Base-by-base conservation (phyloP, 2,113 vertebrate genomes). In the Eolophus roseicapilla region DNA sequence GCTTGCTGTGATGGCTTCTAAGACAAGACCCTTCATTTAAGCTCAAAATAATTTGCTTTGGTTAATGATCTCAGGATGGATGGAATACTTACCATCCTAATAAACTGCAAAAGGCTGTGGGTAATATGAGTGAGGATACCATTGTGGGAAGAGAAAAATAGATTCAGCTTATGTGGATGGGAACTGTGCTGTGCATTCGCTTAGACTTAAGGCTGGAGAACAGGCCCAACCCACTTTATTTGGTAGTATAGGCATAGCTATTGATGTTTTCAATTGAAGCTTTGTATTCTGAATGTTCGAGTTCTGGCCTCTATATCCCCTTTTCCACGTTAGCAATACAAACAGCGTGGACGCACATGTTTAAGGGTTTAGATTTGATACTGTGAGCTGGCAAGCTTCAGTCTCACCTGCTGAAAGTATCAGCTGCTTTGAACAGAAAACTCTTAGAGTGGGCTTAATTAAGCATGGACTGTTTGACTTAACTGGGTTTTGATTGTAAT, bases 321-420 rank as follows among this genome's bases (percentile, higher is more conserved):
- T 84, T 79, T 88, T 81, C 64, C 13, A 2, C 31, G n/a, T 84
- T 59, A 95, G 41, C 76, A 68, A 14, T 44, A 17, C 23, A 43
- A 8, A 17, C 17, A 37, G 29, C 0, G 0, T 9, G 41, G 82
- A 87, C 78, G 70, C 81, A 59, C 78, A 64, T 1, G 0, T 91
- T 84, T 88, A 50, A 65, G 55, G 52, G 14, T 71, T 96, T 91
- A 67, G 90, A 46, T 92, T 95, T 86, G 86, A 70, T 97, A 69
- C 41, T 90, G 70, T 53, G 90, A 92, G 94, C 97, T 98, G 98
- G 96, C 96, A 91, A 97, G 88, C 93, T 97, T 98, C 98, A 98
- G 84, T 98, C 97, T 98, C 98, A 98, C 97, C 96, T 98, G 94
- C 94, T 96, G 96, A 96, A 98, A 98, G 85, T 77, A 97, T 91